Percentiles rank a stretch among this genome's conserved stretches.
phyloP scores from a whole-genome alignment of 2,113 vertebrate species.

The Saguinus imperator region DNA sequence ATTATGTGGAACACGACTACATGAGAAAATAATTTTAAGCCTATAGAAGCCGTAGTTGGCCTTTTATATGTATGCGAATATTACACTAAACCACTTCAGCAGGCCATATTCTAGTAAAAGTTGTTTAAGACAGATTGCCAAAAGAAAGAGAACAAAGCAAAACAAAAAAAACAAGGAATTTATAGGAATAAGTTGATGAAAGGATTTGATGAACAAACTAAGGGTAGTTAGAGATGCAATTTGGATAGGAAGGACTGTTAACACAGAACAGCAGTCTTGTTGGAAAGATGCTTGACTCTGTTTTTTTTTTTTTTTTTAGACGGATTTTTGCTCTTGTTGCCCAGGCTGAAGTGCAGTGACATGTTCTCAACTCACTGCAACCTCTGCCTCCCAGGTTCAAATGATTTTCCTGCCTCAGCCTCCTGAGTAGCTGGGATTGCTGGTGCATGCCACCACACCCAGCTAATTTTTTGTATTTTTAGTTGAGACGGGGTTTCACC shows the following conservation, averaged over 20 bases:
- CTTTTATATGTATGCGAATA: not conserved
- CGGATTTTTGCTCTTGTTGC: too few relatives aligned
- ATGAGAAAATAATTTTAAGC: slow-evolving; percentile 1
- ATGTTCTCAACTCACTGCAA: too few relatives aligned
- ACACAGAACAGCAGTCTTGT: not conserved
- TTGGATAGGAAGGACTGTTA: not conserved
- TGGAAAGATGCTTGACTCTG: not conserved
- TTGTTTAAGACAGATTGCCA: not conserved
- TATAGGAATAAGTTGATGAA: not conserved
- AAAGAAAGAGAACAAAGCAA: not conserved
- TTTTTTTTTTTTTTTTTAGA: too few relatives aligned
- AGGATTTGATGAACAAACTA: not conserved
- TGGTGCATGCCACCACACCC: too few relatives aligned
- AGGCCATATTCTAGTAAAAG: not conserved
- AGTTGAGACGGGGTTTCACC: too few relatives aligned
- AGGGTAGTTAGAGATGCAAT: not conserved
- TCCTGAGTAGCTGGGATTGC: too few relatives aligned
- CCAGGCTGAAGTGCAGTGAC: too few relatives aligned
- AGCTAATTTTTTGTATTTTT: too few relatives aligned
- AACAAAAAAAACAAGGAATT: not conserved
- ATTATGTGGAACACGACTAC: not conserved
- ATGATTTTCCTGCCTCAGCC: too few relatives aligned
- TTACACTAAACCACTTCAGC: not conserved
- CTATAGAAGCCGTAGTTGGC: not conserved
- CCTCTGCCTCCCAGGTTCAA: too few relatives aligned